Evolutionary conservation across 2,113 vertebrate genomes (phyloP), one percentile per base, ranked within the genome.

Genomic region (Girardinichthys multiradiatus): DNA sequence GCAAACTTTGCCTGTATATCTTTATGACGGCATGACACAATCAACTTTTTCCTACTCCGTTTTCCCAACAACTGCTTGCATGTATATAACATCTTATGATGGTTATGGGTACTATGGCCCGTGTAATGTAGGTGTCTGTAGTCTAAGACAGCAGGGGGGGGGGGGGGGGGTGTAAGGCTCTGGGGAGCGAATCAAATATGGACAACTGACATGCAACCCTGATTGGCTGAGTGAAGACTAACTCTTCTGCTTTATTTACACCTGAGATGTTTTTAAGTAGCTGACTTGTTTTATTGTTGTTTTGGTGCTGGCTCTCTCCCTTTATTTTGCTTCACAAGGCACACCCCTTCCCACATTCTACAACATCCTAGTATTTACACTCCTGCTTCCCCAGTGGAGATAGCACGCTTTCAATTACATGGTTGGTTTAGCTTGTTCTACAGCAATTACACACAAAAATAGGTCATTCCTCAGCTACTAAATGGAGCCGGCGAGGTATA

Each of bases 391-490:
- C 72, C 82, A 81, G 81, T 84, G 87, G 85, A 89, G 62, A 89
- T 74, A 74, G 87, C 91, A 94, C 89, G 85, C 93, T 95, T 96
- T 95, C 92, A 96, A 94, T 95, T 92, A 92, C 93, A 89, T 77
- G 90, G 92, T 94, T 94, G 94, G 87, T 90, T 94, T 91, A 80
- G 79, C 92, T 92, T 94, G 87, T 87, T 92, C 89, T 85, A 87
- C 81, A 93, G 90, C 88, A 91, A 93, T 96, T 93, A 93, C 79
- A 80, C 75, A 81, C 76, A 86, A 94, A 95, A 93, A 92, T 89
- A 93, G 92, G 92, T 93, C 86, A 95, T 93, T 93, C 92, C 86
- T 91, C 72, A 65, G 84, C 80, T 79, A 81, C 82, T 90, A 90
- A 94, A 95, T 95, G 93, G 94, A 95, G 90, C 74, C 76, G 58